phyloP scores from a whole-genome alignment of 2,888 invertebrate genomes.

The Pollenia angustigena region DNA sequence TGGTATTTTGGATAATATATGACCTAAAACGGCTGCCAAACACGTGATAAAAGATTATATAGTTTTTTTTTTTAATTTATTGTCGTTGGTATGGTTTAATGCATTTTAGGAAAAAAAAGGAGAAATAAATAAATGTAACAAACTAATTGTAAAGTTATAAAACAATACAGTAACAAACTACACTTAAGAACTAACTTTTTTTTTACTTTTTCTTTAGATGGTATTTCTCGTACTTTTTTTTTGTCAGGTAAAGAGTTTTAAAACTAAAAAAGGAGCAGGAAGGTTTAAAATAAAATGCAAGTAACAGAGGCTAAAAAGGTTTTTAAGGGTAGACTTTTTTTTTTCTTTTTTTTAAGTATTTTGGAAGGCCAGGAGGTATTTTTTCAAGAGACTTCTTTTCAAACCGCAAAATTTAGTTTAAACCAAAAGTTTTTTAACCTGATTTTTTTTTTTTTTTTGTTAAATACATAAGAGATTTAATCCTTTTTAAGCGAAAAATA shows the following conservation, averaged over 20 bases:
- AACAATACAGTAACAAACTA: slow-evolving; percentile 72
- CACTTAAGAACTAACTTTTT: slow-evolving; percentile 65
- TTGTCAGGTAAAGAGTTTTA: slow-evolving; percentile 7
- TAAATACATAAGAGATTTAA: background rate
- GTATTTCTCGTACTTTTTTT: slow-evolving; percentile 16
- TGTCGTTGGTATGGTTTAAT: slow-evolving; percentile 53
- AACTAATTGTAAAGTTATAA: slow-evolving; percentile 71
- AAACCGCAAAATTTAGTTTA: slow-evolving; percentile 75
- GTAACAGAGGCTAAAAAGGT: slow-evolving; percentile 31
- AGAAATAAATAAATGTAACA: slow-evolving; percentile 59
- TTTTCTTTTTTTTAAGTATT: slow-evolving; percentile 21
- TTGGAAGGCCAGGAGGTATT: slow-evolving; percentile 66
- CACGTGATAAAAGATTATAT: slow-evolving; percentile 55
- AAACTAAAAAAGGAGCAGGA: slow-evolving; percentile 48
- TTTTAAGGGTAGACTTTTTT: slow-evolving; percentile 8
- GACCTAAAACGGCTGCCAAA: slow-evolving; percentile 72
- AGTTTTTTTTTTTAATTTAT: slow-evolving; percentile 48
- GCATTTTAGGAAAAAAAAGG: slow-evolving; percentile 42
- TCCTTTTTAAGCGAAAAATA: background rate
- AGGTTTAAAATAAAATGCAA: slow-evolving; percentile 59
- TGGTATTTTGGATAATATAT: slow-evolving; percentile 48
- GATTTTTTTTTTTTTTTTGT: slow-evolving; percentile 39
- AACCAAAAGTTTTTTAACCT: slow-evolving; percentile 58
- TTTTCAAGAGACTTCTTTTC: slow-evolving; percentile 78
- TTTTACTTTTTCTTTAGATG: background rate